A percentile compares a stretch with the other conserved stretches of the same genome.
Evolutionary conservation across 2,797 vertebrate species (phyloP).

Genomic region (Dryobates pubescens): DNA sequence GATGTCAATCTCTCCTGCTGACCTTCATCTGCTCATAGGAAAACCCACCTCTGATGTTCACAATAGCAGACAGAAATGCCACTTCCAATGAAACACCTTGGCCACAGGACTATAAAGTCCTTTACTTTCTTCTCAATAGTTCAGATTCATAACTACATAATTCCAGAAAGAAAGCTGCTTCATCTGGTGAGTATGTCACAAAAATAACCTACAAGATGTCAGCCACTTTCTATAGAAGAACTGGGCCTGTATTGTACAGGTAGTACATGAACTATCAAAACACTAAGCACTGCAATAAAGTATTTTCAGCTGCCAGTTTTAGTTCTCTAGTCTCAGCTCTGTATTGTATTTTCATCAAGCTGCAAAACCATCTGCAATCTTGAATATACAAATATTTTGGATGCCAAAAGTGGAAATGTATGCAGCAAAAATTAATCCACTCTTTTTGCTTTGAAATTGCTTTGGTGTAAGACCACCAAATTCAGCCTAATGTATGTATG

Average conservation of each 20-base stretch:
- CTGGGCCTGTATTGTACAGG: not conserved
- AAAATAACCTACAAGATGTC: not conserved
- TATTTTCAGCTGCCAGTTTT: not conserved
- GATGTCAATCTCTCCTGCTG: not conserved
- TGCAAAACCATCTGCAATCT: not conserved
- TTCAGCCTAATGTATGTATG: not conserved
- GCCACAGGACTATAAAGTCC: not conserved
- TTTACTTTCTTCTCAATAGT: not conserved
- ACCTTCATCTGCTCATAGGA: not conserved
- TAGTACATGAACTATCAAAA: not conserved
- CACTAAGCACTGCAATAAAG: not conserved
- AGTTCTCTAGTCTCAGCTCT: not conserved
- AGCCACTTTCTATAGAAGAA: not conserved
- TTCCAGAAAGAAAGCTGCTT: not conserved
- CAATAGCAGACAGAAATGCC: not conserved
- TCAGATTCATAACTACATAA: not conserved
- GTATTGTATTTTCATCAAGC: not conserved
- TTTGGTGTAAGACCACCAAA: not conserved
- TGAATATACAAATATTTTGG: not conserved
- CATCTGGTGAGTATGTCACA: not conserved
- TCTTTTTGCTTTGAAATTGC: not conserved
- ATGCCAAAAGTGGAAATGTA: not conserved
- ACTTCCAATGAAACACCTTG: not conserved
- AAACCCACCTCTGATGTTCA: not conserved
- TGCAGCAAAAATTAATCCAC: not conserved